phyloP scores from a whole-genome alignment of 2,888 invertebrate species.

The Stenodera caucasica region DNA sequence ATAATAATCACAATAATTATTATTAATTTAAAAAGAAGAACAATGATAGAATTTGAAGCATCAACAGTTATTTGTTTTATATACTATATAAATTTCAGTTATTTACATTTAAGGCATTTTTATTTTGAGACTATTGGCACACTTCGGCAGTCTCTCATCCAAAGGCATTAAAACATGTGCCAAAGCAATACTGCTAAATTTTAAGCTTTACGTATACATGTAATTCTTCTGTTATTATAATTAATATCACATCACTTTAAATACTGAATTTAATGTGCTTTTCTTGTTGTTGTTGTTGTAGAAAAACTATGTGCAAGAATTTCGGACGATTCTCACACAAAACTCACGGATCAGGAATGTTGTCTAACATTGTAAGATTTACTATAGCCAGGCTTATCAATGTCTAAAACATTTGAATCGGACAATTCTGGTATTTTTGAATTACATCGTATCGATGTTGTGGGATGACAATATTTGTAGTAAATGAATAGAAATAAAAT shows the following conservation, averaged over 20 bases:
- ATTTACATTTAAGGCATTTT: slow-evolving; percentile 40
- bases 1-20: slow-evolving; percentile 14
- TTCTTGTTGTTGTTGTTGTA: not conserved
- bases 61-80: no score
- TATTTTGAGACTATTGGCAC: slow-evolving; percentile 34
- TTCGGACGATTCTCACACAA: slow-evolving; percentile 36
- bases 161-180: slow-evolving; percentile 17
- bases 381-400: slow-evolving; percentile 52
- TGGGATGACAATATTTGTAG: slow-evolving; percentile 56
- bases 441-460: slow-evolving; percentile 38
- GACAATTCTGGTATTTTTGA: slow-evolving; percentile 45
- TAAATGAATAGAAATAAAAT: slow-evolving; percentile 54
- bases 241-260: slow-evolving; percentile 24
- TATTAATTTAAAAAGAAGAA: slow-evolving; percentile 10
- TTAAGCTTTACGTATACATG: slow-evolving; percentile 12
- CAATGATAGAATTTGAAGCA: slow-evolving; percentile 38
- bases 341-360: slow-evolving; percentile 49
- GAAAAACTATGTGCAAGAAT: slow-evolving; percentile 10
- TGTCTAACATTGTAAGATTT: slow-evolving; percentile 50
- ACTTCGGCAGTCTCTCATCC: slow-evolving; percentile 35
- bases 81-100: slow-evolving; percentile 28
- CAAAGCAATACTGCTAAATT: slow-evolving; percentile 15
- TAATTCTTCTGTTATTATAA: slow-evolving; percentile 9
- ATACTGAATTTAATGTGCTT: slow-evolving; percentile 22
- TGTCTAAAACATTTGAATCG: slow-evolving; percentile 44